Evolutionary conservation across 2,113 vertebrate genomes (phyloP).

Genomic region (Gobius niger): DNA sequence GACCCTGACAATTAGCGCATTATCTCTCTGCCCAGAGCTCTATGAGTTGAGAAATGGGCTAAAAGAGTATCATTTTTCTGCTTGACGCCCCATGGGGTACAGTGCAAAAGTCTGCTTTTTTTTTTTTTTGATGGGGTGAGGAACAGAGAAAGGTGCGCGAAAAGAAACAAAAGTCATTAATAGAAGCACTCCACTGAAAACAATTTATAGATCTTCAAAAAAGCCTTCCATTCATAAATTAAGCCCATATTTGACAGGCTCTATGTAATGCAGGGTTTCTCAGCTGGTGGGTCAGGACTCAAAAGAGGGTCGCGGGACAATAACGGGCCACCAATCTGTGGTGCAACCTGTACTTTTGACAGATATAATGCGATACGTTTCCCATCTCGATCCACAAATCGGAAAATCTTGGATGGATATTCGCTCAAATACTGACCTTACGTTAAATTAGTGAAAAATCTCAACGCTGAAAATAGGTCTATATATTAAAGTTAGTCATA

Average conservation of each 20-base stretch:
- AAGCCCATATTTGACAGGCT: no score
- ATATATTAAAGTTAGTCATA: neutral
- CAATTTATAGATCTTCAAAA: no score
- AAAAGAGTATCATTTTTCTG: constrained; percentile 46
- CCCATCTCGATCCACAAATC: neutral
- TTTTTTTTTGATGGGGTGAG: constrained; percentile 7
- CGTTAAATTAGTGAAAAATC: no score
- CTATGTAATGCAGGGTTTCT: no score
- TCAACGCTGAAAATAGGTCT: neutral
- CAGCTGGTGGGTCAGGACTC: no score
- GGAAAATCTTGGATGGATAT: no score
- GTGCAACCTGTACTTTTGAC: no score
- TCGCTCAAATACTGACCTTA: no score
- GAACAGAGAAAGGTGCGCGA: neutral
- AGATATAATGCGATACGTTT: no score
- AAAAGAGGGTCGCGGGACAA: no score
- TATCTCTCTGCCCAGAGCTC: constrained; percentile 44
- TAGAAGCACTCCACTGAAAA: neutral
- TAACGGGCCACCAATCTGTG: no score
- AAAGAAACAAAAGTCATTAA: constrained; percentile 5
- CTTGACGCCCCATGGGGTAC: constrained; percentile 31
- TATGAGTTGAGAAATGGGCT: constrained; percentile 36
- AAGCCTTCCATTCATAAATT: no score
- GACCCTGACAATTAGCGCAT: constrained; percentile 44
- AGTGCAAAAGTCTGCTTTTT: neutral